Evolutionary conservation across 2,888 invertebrate genomes (phyloP).

Genomic region (Scaeva pyrastri): DNA sequence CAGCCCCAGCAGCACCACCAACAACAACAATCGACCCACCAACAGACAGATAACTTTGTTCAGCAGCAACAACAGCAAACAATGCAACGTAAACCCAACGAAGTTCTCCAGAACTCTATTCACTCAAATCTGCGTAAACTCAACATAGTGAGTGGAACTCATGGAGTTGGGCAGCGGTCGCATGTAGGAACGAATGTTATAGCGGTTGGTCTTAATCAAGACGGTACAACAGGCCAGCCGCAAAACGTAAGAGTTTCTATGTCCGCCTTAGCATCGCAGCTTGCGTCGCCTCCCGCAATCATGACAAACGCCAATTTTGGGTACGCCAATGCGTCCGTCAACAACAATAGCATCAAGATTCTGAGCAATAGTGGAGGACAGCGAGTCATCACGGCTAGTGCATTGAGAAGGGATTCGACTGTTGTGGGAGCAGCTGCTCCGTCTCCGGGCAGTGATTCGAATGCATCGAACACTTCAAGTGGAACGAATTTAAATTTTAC

Average conservation of each 20-base stretch:
- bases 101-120: slow-evolving; percentile 82
- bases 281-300: slow-evolving; percentile 83
- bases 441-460: slow-evolving; percentile 83
- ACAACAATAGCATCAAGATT: slow-evolving; percentile 77
- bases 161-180: slow-evolving; percentile 78
- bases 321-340: slow-evolving; percentile 78
- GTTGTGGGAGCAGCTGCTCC: slow-evolving; percentile 84
- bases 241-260: slow-evolving; percentile 84
- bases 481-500: slow-evolving; percentile 85
- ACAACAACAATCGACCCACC: slow-evolving; percentile 79
- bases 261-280: slow-evolving; percentile 84
- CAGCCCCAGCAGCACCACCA: slow-evolving; percentile 77
- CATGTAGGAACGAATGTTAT: slow-evolving; percentile 83
- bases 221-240: slow-evolving; percentile 76
- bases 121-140: slow-evolving; percentile 82
- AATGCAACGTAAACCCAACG: slow-evolving; percentile 81
- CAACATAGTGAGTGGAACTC: slow-evolving; percentile 79
- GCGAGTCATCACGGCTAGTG: slow-evolving; percentile 81
- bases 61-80: slow-evolving; percentile 78
- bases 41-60: slow-evolving; percentile 79
- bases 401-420: slow-evolving; percentile 84
- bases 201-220: slow-evolving; percentile 78
- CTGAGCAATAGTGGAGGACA: slow-evolving; percentile 77
- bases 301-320: slow-evolving; percentile 83
- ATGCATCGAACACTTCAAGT: slow-evolving; percentile 82